Evolutionary conservation across 2,797 vertebrate genomes (phyloP).

Genomic region (Chelon labrosus): DNA sequence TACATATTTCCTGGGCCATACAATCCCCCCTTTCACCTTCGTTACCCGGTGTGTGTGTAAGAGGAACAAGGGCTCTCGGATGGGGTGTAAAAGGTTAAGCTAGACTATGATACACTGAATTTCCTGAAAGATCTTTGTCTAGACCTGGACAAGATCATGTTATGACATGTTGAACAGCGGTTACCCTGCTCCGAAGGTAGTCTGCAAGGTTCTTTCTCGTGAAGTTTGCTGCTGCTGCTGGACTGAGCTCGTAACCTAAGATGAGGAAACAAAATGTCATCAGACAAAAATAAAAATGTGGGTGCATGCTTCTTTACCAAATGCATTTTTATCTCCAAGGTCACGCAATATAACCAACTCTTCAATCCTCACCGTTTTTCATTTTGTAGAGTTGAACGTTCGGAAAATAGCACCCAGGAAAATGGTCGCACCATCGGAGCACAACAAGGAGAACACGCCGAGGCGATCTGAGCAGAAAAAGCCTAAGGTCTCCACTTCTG

Average conservation of each 20-base stretch:
- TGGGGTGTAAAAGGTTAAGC: not conserved
- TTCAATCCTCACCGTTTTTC: too few relatives aligned
- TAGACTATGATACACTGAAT: conserved; percentile 8
- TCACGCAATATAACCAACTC: too few relatives aligned
- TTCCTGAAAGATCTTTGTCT: not conserved
- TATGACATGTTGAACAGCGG: conserved; percentile 35
- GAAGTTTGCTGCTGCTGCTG: conserved; percentile 97
- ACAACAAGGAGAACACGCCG: conserved; percentile 72
- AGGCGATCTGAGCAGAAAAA: conserved; percentile 30
- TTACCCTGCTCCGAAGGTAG: conserved; percentile 97
- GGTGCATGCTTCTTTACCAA: too few relatives aligned
- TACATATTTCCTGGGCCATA: conserved; percentile 52
- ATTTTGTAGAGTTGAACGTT: too few relatives aligned
- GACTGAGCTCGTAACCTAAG: conserved; percentile 96
- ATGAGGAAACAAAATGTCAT: not conserved
- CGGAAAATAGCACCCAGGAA: conserved; percentile 77
- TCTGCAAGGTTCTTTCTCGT: conserved; percentile 96
- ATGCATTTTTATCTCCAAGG: too few relatives aligned
- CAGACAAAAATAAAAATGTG: too few relatives aligned
- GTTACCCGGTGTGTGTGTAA: not conserved
- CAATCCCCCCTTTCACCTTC: conserved; percentile 59
- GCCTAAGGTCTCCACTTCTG: conserved; percentile 51
- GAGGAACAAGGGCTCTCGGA: not conserved
- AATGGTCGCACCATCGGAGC: conserved; percentile 45
- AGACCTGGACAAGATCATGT: conserved; percentile 18